Evolutionary conservation across 2,113 vertebrate species (phyloP).

Genomic region (Sminthopsis crassicaudata): DNA sequence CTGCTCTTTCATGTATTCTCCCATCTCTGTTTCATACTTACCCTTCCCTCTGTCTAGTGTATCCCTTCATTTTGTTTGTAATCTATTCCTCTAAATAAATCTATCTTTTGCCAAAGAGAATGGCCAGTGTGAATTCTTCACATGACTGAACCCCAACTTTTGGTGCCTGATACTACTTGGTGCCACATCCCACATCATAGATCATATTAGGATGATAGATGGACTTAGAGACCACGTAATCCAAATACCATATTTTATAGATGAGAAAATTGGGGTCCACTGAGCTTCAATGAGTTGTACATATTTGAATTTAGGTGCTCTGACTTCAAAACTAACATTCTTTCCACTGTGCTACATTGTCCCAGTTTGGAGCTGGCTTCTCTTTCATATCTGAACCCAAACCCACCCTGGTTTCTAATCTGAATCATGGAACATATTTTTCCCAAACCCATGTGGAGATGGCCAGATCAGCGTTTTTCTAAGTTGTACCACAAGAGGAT

Average conservation of each 20-base stretch:
- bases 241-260: neutral
- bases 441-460: neutral
- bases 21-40: no score
- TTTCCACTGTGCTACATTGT: neutral
- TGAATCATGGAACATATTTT: neutral
- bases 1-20: no score
- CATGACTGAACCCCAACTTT: no score
- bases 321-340: no score
- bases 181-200: no score
- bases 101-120: no score
- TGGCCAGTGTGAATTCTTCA: no score
- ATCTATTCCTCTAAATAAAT: no score
- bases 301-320: neutral
- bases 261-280: neutral
- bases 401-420: neutral
- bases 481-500: neutral
- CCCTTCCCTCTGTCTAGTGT: no score
- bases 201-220: neutral
- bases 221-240: neutral
- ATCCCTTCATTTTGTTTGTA: no score
- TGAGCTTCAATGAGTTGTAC: neutral
- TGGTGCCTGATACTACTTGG: no score
- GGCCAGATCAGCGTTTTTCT: neutral
- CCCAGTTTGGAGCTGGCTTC: neutral
- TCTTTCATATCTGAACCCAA: neutral